Evolutionary conservation across 2,888 invertebrate species (phyloP), one percentile per base, ranked within the genome.

Genomic region (Drosophila kuntzei): DNA sequence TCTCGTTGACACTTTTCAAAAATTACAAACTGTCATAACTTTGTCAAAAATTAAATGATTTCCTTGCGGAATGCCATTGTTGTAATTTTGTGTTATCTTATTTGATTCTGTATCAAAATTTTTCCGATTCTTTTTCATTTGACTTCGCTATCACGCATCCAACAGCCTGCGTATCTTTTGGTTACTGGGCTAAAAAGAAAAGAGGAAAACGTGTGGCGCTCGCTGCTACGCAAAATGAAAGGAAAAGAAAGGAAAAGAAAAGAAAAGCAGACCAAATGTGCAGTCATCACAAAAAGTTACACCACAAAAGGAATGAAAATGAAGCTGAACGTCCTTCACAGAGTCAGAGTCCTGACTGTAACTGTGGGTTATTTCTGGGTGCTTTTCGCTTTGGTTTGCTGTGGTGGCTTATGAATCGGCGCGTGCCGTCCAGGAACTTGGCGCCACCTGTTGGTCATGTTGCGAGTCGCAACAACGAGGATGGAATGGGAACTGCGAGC

Each of bases 251-350:
- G 2, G n/a, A n/a, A 12, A n/a, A n/a, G n/a, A 34, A 34, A 27
- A 27, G 8, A 27, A 27, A 2, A 81, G 53, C 80, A 80, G 43
- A 57, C 65, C 66, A 73, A 85, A 82, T 63, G 55, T 66, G 79
- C 76, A 75, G 65, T 59, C 76, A 58, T 62, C 63, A 66, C 62
- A 85, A 80, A 84, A 85, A 71, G 70, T 79, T 85, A 39, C 75
- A 64, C 49, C 46, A 61, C 85, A 83, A 83, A 88, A 84, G 61
- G 71, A 88, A 78, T 69, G 71, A 77, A 80, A 62, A 78, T 69
- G 71, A 77, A 80, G 60, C 66, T 61, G 65, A 81, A 88, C 87
- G 83, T 81, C 83, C 83, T 88, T 84, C 83, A 84, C 66, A 61
- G 64, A 44, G 16, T 25, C n/a, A 12, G 27, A 27, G 7, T 27